phyloP scores from a whole-genome alignment of 2,113 vertebrate species.

The Tamias sibiricus region DNA sequence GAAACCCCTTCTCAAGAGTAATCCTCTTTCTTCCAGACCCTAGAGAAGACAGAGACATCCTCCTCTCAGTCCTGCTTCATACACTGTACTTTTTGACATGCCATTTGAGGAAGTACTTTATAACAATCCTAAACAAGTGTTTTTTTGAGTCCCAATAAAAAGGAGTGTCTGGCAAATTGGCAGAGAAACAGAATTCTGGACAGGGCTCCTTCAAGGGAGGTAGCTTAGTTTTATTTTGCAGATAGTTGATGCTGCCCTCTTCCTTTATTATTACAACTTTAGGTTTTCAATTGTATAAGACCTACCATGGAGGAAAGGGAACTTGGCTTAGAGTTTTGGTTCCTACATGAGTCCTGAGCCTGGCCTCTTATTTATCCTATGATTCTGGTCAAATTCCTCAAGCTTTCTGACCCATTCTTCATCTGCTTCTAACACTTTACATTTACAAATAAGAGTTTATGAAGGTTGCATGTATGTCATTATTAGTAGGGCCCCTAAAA shows the following conservation, averaged over 20 bases:
- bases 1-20: neutral
- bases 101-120: neutral
- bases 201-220: neutral
- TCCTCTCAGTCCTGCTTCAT: neutral
- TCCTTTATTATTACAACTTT: neutral
- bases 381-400: neutral
- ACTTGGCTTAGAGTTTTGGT: neutral
- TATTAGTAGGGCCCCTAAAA: neutral
- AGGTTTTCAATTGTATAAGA: neutral
- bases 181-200: neutral
- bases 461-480: neutral
- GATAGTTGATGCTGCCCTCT: neutral
- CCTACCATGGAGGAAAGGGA: neutral
- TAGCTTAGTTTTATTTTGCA: constrained; percentile 4
- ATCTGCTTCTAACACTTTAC: neutral
- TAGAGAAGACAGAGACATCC: neutral
- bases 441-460: neutral
- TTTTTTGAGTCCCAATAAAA: neutral
- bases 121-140: neutral
- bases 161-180: neutral
- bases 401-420: neutral
- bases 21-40: neutral
- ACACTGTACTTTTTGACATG: neutral
- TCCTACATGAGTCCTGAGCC: neutral
- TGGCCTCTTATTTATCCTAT: neutral